Evolutionary conservation across 2,888 invertebrate species (phyloP).

Genomic region (Epinotia brunnichana): DNA sequence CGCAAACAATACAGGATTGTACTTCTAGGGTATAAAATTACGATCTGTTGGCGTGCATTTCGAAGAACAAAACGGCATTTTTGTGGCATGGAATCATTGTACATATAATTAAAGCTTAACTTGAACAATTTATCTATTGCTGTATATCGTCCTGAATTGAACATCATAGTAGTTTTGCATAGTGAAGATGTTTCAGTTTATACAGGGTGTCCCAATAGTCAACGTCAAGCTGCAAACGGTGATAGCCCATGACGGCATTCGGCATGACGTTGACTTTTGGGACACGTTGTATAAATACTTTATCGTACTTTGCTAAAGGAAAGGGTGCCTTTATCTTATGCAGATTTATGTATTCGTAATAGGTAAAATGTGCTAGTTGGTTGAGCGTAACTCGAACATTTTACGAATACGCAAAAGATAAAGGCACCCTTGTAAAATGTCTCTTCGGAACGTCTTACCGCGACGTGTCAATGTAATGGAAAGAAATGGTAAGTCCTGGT

Average conservation of each 20-base stretch:
- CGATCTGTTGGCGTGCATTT: not conserved
- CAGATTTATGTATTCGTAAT: no score
- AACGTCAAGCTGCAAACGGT: no score
- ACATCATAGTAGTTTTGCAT: not conserved
- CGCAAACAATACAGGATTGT: conserved; percentile 30
- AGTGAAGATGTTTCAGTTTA: not conserved
- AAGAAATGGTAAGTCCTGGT: conserved; percentile 12
- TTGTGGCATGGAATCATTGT: not conserved
- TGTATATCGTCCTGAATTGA: not conserved
- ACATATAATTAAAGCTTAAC: not conserved
- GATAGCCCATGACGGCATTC: no score
- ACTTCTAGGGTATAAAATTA: not conserved
- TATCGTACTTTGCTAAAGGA: not conserved
- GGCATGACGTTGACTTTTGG: no score
- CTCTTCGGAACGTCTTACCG: not conserved
- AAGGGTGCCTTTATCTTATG: no score
- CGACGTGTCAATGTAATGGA: not conserved
- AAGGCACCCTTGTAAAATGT: conserved; percentile 8
- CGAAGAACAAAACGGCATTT: not conserved
- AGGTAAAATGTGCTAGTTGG: no score
- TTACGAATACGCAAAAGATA: conserved; percentile 12
- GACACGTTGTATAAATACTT: not conserved
- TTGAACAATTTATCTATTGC: not conserved
- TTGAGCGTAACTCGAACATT: not conserved
- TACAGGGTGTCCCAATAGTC: no score